Base-by-base conservation (phyloP, 1,140 invertebrate species). In the Saccostrea cuccullata region DNA sequence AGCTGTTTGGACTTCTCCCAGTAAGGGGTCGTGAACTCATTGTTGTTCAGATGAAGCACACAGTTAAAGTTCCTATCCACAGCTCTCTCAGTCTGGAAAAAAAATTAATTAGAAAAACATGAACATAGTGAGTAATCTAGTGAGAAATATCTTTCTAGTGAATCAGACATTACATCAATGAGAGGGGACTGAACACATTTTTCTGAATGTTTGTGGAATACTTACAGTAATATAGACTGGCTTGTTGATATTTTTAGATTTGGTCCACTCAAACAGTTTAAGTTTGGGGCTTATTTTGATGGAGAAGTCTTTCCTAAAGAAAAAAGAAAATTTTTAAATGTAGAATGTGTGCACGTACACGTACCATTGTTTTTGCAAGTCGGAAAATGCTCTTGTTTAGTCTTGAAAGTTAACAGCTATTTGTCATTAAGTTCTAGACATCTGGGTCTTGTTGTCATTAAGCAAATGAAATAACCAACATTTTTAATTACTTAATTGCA, bases 1-100 rank as follows among this genome's bases (percentile, higher is more conserved):
- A 97, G 97, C 94, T 97, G 97, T 95, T 98, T 99, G 93, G 98
- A 98, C 93, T 98, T 98, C 92, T 98, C 98, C 91, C 91, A 91
- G 56, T 88, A 92, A 55, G 90, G 89, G 36, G 91, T 93, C 9
- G 92, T 92, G 60, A 91, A 93, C 40, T 91, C 86, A 15, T 73
- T 90, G n/a, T 89, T 90, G 64, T 91, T 90, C 9, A 93, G 30
- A 3, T 88, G 87, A 20, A 93, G 82, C 9, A 90, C 86, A 88
- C 88, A 91, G 30, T 91, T 91, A 64, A 91, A 94, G 84, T 89
- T 91, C 73, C 92, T 73, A 85, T 93, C 92, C 17, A 89, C 88
- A 56, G 55, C 17, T 86, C 91, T 87, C 23, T 93, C 92, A 11
- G 84, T 88, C 93, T 93, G 85, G n/a, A 89, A 96, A 90, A 73